phyloP scores from a whole-genome alignment of 2,113 vertebrate species.

The Anoplopoma fimbria region DNA sequence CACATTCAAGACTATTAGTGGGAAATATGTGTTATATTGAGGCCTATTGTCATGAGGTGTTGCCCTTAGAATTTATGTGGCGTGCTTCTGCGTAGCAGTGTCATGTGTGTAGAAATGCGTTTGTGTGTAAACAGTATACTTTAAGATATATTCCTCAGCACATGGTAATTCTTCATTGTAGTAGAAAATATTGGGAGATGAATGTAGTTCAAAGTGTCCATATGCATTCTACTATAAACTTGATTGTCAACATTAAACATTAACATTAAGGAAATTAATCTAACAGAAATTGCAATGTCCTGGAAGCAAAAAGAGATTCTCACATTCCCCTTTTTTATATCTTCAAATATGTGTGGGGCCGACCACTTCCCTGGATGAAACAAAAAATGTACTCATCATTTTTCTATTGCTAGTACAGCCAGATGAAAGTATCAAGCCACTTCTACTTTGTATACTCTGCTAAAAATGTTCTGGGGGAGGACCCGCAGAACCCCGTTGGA shows the following conservation, averaged over 20 bases:
- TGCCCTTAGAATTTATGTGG: background rate
- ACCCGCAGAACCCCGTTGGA: too few species aligned
- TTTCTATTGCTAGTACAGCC: background rate
- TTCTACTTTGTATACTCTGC: too few species aligned
- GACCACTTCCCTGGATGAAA: background rate
- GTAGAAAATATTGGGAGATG: background rate
- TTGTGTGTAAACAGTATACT: background rate
- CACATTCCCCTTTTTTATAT: too few species aligned
- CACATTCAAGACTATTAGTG: background rate
- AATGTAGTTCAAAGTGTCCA: too few species aligned
- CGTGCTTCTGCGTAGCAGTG: background rate
- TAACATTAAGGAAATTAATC: background rate
- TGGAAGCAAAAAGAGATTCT: background rate
- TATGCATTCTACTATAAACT: too few species aligned
- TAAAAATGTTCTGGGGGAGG: too few species aligned
- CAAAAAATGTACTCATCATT: background rate
- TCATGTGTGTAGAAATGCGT: too few species aligned
- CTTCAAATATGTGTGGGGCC: background rate
- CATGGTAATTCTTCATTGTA: background rate
- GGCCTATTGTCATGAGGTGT: background rate
- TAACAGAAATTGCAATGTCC: background rate
- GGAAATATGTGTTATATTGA: background rate
- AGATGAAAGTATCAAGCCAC: background rate
- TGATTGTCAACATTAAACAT: background rate
- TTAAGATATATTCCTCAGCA: background rate